Base-by-base conservation (phyloP, 1,140 invertebrate genomes). In the Bombus difficillimus region DNA sequence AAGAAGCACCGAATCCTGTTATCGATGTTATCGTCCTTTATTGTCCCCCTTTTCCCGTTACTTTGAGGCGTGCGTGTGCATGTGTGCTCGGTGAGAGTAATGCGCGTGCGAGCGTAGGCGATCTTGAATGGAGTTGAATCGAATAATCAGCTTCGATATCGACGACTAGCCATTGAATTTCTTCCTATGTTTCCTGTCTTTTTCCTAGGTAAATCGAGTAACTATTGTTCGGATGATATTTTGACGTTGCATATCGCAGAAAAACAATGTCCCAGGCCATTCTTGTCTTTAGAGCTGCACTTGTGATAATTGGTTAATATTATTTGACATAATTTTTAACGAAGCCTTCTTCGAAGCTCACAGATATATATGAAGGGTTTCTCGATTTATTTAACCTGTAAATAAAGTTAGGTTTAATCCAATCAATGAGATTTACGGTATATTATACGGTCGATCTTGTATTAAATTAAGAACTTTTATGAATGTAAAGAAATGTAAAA, bases 61-160 rank as follows among this genome's bases (percentile, higher is more conserved):
- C 37, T 88, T 79, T 68, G 37, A 86, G 57, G 64, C 79, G 78
- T 88, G 78, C 71, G 75, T 81, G 84, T 79, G 79, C 78, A 78
- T 89, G 69, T 82, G 73, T 76, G 80, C 78, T 81, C 79, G 69
- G 59, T 32, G 39, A 47, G 32, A 22, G 41, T 32, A 32, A n/a
- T n/a, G 25, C 71, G 43, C 39, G 41, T 47, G 53, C 62, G 41
- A 62, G 59, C 37, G 64, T 22, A 39, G 25, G 37, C 39, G 39
- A 43, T 32, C 37, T 72, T 13, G 64, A 66, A 41, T 41, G 32
- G 53, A 25, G 41, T 74, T 32, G 62, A 53, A 83, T 76, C 73
- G 73, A 39, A 76, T 37, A 37, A n/a, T 28, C 81, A 59, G 66
- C 53, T 71, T 79, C 62, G 62, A 57, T n/a, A 22, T 22, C 37